These are phyloP conservation scores for Bubalus kerabau DNA, from an alignment of 2,113 vertebrate genomes.

Conservation along the genomic window DNA sequence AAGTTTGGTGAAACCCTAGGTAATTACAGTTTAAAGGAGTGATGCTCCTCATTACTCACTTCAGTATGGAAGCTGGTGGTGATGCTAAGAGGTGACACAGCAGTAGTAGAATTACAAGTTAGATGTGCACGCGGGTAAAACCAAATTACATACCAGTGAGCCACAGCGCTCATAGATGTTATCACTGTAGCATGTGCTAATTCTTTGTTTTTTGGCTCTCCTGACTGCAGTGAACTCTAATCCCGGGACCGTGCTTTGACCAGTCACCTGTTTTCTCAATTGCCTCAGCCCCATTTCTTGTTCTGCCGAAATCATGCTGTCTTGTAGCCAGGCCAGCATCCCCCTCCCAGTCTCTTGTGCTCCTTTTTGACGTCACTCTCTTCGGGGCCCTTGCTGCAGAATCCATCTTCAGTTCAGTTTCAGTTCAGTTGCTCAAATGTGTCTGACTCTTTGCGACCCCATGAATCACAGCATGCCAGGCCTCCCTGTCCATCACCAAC, in stretches of 20 bases:
- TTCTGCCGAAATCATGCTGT: not conserved
- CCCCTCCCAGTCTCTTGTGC: not conserved
- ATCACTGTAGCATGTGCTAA: accelerated
- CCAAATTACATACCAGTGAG: not conserved
- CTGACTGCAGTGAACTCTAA: not conserved
- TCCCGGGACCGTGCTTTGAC: not conserved
- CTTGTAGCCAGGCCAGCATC: not conserved
- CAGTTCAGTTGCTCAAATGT: no score
- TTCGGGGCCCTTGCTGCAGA: not conserved
- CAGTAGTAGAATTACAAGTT: not conserved
- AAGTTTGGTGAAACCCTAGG: not conserved
- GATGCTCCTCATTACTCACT: not conserved
- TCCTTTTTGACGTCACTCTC: not conserved
- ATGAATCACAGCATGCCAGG: no score
- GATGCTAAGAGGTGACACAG: not conserved
- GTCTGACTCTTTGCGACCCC: no score
- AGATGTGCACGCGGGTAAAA: not conserved
- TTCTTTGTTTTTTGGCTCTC: not conserved
- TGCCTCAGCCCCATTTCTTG: not conserved
- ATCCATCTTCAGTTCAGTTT: not conserved
- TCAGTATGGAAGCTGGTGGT: not conserved
- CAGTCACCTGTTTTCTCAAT: not conserved
- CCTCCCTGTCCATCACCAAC: no score
- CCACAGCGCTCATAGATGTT: not conserved
- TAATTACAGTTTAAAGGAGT: not conserved